Base-by-base conservation (phyloP, 2,113 vertebrate genomes). In the Guaruba guarouba region DNA sequence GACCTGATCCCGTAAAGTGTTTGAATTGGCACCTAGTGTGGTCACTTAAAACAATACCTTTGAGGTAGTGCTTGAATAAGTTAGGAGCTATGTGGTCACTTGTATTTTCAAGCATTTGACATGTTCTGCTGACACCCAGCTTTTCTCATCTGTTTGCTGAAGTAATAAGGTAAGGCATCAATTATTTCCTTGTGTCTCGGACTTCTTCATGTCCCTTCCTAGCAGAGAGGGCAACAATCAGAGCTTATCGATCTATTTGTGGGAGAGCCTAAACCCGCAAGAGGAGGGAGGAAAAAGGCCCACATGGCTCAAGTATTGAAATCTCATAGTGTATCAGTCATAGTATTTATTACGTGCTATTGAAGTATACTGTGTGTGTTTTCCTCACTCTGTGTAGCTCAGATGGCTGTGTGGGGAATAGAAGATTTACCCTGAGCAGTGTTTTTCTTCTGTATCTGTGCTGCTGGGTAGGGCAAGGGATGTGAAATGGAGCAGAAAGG, bases 361-460 rank as follows among this genome's bases (percentile, higher is more conserved):
- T 7, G 7, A 4, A 23, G 18, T 48, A 1, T 8, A 4, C 28
- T 25, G 17, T 10, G 0, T 7, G 10, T 2, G 0, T 67, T 90
- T 64, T 85, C 25, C 62, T 59, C 29, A 10, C 29, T 57, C 10
- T 28, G 6, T 81, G 35, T 66, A 86, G 31, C 29, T 74, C 37
- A 6, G 14, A 27, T 90, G 64, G 15, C 33, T 19, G 7, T 4
- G 16, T 39, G 28, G 5, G 9, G 22, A 69, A 31, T 37, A 27
- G 51, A 41, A 39, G n/a, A 54, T 14, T 43, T 70, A 11, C 2
- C 9, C 6, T 3, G 18, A 17, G 24, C 20, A 39, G 35, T 17
- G 22, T 22, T 87, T 52, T 44, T 71, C 23, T 63, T 82, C 6
- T 16, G 23, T 33, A 2, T 46, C 33, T 81, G 10, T 9, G 27